A percentile compares a stretch with the other conserved stretches of the same genome.
Conservation (phyloP, 1,140 invertebrate genomes). For the Drosophila punjabiensis region DNA sequence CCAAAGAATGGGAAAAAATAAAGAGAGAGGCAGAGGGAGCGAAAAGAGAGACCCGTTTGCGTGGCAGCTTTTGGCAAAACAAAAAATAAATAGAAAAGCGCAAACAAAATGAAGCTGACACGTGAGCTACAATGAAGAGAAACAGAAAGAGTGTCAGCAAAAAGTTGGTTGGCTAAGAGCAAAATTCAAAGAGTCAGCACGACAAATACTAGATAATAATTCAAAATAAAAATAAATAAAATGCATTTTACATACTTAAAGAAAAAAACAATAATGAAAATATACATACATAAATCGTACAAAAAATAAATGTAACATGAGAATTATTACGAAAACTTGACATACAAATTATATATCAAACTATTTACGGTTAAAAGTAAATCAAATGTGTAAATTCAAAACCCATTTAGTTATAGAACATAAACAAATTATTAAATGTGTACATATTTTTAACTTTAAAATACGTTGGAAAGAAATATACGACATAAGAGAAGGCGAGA, state of each 20-base stretch:
- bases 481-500: background rate
- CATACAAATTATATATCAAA: background rate
- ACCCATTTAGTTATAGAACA: background rate
- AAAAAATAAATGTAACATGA: background rate
- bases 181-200: background rate
- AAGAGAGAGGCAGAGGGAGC: slow-evolving; percentile 8
- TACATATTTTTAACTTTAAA: background rate
- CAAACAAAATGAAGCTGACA: slow-evolving; percentile 52
- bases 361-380: background rate
- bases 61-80: slow-evolving; percentile 62
- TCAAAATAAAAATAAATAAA: background rate
- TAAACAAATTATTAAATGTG: background rate
- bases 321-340: background rate
- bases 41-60: slow-evolving; percentile 40
- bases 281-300: background rate
- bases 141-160: background rate
- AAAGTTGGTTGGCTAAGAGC: background rate
- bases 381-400: background rate
- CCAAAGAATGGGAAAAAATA: slow-evolving; percentile 24
- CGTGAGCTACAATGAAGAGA: slow-evolving; percentile 39
- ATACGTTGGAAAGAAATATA: background rate
- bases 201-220: background rate
- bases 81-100: slow-evolving; percentile 2
- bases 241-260: no score
- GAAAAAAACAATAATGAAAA: background rate